A percentile compares a stretch with the other conserved stretches of the same genome.
These are phyloP conservation scores for Pseudochaenichthys georgianus DNA, from an alignment of 2,797 vertebrate genomes.

Conservation along the genomic window DNA sequence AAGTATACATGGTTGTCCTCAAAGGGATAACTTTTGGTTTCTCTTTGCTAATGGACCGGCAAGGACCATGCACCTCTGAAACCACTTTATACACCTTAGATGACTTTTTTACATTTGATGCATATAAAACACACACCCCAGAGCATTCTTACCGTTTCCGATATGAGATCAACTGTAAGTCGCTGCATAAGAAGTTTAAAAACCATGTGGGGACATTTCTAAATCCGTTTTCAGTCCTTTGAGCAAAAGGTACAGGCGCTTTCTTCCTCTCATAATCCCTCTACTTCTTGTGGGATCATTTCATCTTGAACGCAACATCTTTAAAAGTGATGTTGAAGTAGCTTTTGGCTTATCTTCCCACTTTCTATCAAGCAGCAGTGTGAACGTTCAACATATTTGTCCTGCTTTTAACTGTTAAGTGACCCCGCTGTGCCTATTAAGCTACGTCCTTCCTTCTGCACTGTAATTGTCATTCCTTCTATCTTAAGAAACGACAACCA, in stretches of 20 bases:
- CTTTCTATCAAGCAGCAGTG: slow-evolving; percentile 12
- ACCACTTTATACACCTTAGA: slow-evolving; percentile 14
- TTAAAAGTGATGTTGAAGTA: slow-evolving; percentile 40
- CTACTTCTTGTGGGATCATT: slow-evolving; percentile 48
- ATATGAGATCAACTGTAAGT: slow-evolving; percentile 44
- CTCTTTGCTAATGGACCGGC: slow-evolving; percentile 36
- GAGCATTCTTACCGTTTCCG: slow-evolving; percentile 18
- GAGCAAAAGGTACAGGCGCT: slow-evolving; percentile 24
- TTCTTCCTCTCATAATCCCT: slow-evolving; percentile 52
- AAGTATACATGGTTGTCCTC: slow-evolving; percentile 51
- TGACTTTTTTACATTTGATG: slow-evolving; percentile 35
- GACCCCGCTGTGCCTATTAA: slow-evolving; percentile 12
- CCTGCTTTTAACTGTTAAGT: slow-evolving; percentile 30
- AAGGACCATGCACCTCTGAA: slow-evolving; percentile 23
- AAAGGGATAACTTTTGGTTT: slow-evolving; percentile 57
- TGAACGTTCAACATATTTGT: slow-evolving; percentile 38
- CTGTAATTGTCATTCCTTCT: slow-evolving; percentile 16
- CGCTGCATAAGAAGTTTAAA: slow-evolving; percentile 44
- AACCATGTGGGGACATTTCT: slow-evolving; percentile 35
- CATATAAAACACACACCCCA: slow-evolving; percentile 16
- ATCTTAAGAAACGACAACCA: slow-evolving; percentile 18
- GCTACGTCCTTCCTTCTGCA: slow-evolving; percentile 8
- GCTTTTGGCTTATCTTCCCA: slow-evolving; percentile 35
- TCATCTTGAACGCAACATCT: slow-evolving; percentile 44
- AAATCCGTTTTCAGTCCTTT: slow-evolving; percentile 53